Base-by-base conservation (phyloP, 2,797 vertebrate species). In the Muscicapa comitata region DNA sequence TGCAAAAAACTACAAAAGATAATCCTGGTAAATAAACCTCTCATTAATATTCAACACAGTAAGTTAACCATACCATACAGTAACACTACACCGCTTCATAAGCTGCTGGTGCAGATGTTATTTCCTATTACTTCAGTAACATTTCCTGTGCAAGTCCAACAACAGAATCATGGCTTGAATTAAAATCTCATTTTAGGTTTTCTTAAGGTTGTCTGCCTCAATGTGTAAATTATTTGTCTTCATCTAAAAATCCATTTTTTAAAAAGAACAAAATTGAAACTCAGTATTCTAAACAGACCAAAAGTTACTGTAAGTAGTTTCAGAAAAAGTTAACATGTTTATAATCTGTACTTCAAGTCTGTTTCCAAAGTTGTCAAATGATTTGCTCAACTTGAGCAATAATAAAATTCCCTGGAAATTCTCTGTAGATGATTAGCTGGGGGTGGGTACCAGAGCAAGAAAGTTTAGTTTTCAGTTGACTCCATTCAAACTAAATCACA, bases 1-100 rank as follows among this genome's bases (percentile, higher is more conserved):
- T 94, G 78, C 67, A 84, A 75, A 95, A 90, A 85, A 37, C 66
- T 57, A 19, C n/a, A 67, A 47, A 78, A 93, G 40, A 80, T 84
- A 86, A 90, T 88, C 74, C 82, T 51, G 53, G 73, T 94, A 94
- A 93, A 95, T 82, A 85, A 94, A 63, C 53, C 37, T 88, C 85
- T 94, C 65, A 57, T 80, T 87, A 85, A 62, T 9, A 86, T 55
- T 53, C 7, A 5, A 61, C 33, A 35, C 37, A 62, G 61, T 21
- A 81, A 89, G 63, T 50, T 71, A 93, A 28, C 55, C 47, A n/a
- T 26, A 37, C 35, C 40, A 53, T 11, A 40, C 12, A 83, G 76
- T 79, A 90, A 89, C 0, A 8, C 21, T 90, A 86, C 20, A 86
- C 57, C 11, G 29, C 37, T 57, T 70, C 37, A 20, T 29, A 61